A percentile compares a stretch with the other conserved stretches of the same genome.
These are phyloP conservation scores for Phania funesta DNA, from an alignment of 2,888 invertebrate genomes.

Conservation along the genomic window DNA sequence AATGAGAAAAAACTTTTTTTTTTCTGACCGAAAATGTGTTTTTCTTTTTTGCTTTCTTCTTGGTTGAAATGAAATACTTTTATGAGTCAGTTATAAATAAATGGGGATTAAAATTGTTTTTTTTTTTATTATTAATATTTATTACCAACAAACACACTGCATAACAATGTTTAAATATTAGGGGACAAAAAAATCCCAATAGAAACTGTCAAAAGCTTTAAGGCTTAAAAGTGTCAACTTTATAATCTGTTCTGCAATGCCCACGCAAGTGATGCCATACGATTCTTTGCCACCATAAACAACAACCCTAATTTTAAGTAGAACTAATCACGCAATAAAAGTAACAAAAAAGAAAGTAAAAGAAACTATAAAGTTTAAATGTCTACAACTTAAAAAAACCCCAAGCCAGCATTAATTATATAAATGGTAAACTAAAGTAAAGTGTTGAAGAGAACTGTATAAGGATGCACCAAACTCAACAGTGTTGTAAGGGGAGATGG, in stretches of 20 bases:
- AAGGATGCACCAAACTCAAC: no score
- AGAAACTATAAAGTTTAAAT: no score
- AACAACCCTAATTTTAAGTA: neutral
- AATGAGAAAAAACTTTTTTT: conserved; percentile 30
- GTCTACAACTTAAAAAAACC: no score
- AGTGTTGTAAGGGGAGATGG: no score
- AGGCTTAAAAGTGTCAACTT: neutral
- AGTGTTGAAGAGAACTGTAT: no score
- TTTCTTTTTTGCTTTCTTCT: neutral
- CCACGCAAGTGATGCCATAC: neutral
- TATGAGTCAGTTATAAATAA: conserved; percentile 43
- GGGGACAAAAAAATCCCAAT: neutral
- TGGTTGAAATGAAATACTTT: conserved; percentile 34
- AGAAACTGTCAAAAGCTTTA: conserved; percentile 11
- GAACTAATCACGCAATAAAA: neutral
- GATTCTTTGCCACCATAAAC: neutral
- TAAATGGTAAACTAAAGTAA: no score
- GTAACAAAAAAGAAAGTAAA: neutral
- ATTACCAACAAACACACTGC: neutral
- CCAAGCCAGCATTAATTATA: no score
- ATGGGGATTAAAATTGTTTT: conserved; percentile 33
- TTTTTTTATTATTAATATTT: neutral
- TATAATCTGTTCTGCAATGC: neutral
- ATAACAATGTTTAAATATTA: neutral
- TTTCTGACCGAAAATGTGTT: neutral